Percentiles rank a stretch among this genome's conserved stretches.
Evolutionary conservation across 2,113 vertebrate species (phyloP).

Genomic region (Aldabrachelys gigantea): DNA sequence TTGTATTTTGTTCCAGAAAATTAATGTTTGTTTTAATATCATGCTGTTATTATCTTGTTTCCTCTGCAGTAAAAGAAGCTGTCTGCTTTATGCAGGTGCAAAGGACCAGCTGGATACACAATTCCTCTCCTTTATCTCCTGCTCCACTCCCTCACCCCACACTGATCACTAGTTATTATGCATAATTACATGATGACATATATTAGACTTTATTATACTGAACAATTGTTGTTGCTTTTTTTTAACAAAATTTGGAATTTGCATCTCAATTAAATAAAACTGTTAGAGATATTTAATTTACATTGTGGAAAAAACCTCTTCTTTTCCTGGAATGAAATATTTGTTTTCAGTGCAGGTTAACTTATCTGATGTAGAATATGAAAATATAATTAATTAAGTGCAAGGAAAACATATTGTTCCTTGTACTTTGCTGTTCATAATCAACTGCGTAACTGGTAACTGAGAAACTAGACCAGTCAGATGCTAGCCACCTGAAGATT

Average conservation of each 20-base stretch:
- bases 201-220: constrained; percentile 75
- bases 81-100: constrained; percentile 80
- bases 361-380: constrained; percentile 43
- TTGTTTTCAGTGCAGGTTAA: constrained; percentile 37
- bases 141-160: constrained; percentile 45
- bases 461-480: constrained; percentile 70
- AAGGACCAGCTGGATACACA: constrained; percentile 68
- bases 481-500: constrained; percentile 56
- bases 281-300: constrained; percentile 59
- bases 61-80: constrained; percentile 70
- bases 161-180: constrained; percentile 72
- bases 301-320: constrained; percentile 15
- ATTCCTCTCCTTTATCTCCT: constrained; percentile 17
- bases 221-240: constrained; percentile 52
- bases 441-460: constrained; percentile 62
- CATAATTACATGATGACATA: constrained; percentile 75
- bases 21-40: constrained; percentile 79
- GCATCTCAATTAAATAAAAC: constrained; percentile 55
- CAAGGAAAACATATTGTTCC: neutral
- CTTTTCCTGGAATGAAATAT: constrained; percentile 26
- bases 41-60: constrained; percentile 80
- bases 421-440: neutral
- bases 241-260: constrained; percentile 76
- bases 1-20: constrained; percentile 76
- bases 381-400: constrained; percentile 57